Base-by-base conservation (phyloP, 2,888 invertebrate species). In the Doris montereyensis region DNA sequence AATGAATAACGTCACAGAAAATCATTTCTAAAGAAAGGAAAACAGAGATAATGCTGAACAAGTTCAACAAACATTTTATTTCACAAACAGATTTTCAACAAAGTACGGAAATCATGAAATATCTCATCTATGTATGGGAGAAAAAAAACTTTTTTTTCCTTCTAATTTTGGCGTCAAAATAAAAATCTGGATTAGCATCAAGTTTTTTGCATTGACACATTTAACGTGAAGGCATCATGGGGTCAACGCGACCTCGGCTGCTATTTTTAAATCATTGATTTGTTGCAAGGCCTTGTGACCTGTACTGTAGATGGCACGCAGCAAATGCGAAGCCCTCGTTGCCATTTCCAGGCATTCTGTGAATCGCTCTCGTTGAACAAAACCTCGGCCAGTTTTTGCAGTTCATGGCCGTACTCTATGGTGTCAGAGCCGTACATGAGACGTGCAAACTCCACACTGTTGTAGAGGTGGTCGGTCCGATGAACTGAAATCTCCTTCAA, bases 361-460 rank as follows among this genome's bases (percentile, higher is more conserved):
- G 73, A 87, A 82, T 71, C 86, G 83, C 32, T 86, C 85, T 24
- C 92, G 81, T 92, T 93, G 81, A 94, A 85, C 91, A 93, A 93
- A 30, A 94, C 92, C 83, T 94, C 94, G 0, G 94, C 93, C 26
- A 94, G 92, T 86, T 95, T 95, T 74, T 94, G 93, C 30, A 95
- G 90, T 87, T 95, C 95, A 81, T 94, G 93, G 0, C 93, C 94
- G 52, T 94, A 92, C 88, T 95, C 95, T 21, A 94, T 93, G 86
- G 95, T 95, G 72, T 93, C 93, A 0, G 92, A 91, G 0, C 95
- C 95, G 89, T 93, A 95, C 84, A 93, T 93, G 84, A 93, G 93
- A 84, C 93, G 93, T 8, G 94, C 91, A 26, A 93, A 93, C 52
- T 92, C 91, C 1, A 95, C 91, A 84, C 94, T 94, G 81, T 93